A percentile compares a stretch with the other conserved stretches of the same genome.
Conservation (phyloP, 2,113 vertebrate genomes). For the Microtus pennsylvanicus region DNA sequence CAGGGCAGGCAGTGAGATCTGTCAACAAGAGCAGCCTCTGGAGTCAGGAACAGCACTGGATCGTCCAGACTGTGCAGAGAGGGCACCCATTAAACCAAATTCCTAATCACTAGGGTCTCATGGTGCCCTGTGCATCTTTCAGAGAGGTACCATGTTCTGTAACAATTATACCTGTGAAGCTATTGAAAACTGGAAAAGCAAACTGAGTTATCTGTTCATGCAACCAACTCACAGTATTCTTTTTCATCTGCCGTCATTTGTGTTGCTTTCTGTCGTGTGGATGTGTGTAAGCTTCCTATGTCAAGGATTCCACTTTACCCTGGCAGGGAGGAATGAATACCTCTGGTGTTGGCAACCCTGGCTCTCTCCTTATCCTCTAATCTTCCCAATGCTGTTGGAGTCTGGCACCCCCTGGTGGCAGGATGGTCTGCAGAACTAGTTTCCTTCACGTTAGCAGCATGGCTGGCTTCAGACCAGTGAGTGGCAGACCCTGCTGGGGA, state of each 20-base stretch:
- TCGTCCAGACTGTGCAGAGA: neutral
- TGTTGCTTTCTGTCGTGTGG: no score
- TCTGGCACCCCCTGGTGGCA: neutral
- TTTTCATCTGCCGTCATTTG: neutral
- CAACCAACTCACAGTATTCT: neutral
- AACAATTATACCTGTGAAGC: neutral
- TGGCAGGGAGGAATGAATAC: neutral
- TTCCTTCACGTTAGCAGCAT: neutral
- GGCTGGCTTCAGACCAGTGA: neutral
- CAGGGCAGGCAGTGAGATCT: neutral
- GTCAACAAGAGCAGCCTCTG: neutral
- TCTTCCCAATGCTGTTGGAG: neutral
- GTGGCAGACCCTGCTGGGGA: neutral
- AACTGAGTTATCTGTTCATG: no score
- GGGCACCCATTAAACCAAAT: neutral
- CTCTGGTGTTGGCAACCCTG: neutral
- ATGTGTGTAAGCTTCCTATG: neutral
- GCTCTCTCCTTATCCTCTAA: neutral
- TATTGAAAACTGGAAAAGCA: neutral
- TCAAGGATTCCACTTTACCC: neutral
- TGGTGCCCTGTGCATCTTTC: no score
- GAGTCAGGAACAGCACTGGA: no score
- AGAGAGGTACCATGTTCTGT: neutral
- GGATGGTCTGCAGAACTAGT: fast-evolving
- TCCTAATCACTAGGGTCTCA: neutral